Conservation (phyloP, 2,113 vertebrate species). For the Pantherophis guttatus region DNA sequence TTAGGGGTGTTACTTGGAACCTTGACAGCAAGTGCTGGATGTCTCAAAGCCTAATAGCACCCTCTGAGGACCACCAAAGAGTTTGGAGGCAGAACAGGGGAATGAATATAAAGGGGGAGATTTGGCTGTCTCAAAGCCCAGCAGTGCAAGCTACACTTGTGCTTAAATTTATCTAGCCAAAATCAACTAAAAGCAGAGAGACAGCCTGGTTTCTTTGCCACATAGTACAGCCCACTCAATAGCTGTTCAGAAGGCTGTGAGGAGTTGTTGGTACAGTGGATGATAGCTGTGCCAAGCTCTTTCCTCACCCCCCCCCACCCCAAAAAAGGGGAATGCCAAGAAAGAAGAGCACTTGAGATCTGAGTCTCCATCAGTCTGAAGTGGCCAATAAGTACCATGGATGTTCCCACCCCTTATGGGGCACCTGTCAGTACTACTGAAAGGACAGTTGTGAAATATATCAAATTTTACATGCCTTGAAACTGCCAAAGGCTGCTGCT, state of each 20-base stretch:
- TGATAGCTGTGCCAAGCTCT: background rate
- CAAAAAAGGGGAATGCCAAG: background rate
- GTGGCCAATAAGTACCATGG: background rate
- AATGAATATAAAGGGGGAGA: background rate
- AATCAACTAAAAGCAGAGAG: background rate
- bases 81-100: background rate
- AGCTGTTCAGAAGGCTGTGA: background rate
- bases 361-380: background rate
- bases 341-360: background rate
- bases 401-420: background rate
- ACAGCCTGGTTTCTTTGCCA: background rate
- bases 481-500: background rate
- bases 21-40: background rate
- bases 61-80: background rate
- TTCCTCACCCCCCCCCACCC: accelerated
- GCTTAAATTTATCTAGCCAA: background rate
- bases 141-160: background rate
- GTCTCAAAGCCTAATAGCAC: background rate
- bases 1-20: no score
- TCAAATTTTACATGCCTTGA: background rate
- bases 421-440: background rate
- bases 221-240: background rate
- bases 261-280: background rate
- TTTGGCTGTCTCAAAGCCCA: background rate
- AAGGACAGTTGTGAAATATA: background rate